phyloP scores from a whole-genome alignment of 64 coral and sea anemone genomes.

The Montipora sp. region DNA sequence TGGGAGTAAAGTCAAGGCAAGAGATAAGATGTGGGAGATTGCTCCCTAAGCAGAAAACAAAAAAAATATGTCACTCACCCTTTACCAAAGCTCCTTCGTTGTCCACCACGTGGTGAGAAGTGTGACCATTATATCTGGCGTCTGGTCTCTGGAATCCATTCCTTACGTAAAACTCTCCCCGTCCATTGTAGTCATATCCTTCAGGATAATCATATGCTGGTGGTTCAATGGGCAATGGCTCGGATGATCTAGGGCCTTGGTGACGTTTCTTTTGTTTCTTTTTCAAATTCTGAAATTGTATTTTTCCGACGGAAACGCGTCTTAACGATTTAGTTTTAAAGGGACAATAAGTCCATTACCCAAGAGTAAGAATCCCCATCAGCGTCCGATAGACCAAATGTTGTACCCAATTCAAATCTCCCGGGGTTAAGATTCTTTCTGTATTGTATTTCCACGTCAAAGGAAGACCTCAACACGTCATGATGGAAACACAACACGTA shows the following conservation, averaged over 20 bases:
- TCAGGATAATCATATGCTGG: background rate
- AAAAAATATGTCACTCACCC: background rate
- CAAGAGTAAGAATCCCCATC: too few species aligned
- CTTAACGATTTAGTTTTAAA: too few species aligned
- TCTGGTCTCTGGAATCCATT: background rate
- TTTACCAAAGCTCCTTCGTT: constrained; percentile 2
- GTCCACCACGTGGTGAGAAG: background rate
- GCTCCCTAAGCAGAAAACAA: background rate
- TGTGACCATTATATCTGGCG: background rate
- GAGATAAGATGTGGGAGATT: too few species aligned
- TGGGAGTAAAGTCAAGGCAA: too few species aligned
- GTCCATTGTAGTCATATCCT: background rate
- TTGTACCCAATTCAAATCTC: too few species aligned
- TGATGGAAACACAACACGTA: too few species aligned
- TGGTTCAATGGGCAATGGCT: background rate
- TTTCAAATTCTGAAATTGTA: background rate
- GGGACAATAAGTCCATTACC: too few species aligned
- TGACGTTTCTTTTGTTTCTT: background rate
- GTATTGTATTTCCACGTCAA: too few species aligned
- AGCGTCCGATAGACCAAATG: too few species aligned
- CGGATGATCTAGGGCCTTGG: background rate
- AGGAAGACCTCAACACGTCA: too few species aligned
- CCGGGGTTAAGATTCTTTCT: too few species aligned
- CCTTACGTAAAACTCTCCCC: background rate
- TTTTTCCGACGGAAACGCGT: background rate